These are phyloP conservation scores for Antennarius maculatus DNA, from an alignment of 2,797 vertebrate species.

Conservation along the genomic window DNA sequence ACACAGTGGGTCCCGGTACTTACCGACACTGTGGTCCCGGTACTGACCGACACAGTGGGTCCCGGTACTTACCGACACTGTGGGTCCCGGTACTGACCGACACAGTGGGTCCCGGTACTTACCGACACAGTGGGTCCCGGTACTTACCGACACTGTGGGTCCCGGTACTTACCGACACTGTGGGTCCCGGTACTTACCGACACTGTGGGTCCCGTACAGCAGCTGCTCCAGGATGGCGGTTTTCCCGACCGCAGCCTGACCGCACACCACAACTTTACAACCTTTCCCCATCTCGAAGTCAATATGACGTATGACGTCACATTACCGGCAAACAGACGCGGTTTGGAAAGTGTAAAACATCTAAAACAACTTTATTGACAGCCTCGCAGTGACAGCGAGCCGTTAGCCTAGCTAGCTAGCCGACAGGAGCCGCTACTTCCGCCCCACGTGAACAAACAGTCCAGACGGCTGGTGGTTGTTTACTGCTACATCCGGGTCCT, in stretches of 20 bases:
- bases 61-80: conserved; percentile 68
- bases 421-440: not conserved
- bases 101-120: conserved; percentile 37
- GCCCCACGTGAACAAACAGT: not conserved
- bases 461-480: rapidly evolving
- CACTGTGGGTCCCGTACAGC: conserved; percentile 88
- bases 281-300: conserved; percentile 88
- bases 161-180: conserved; percentile 68
- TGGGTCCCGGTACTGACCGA: conserved; percentile 59
- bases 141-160: conserved; percentile 69
- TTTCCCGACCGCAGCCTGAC: conserved; percentile 91
- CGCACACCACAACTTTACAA: conserved; percentile 95
- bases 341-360: too few species aligned
- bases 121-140: conserved; percentile 59
- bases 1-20: conserved; percentile 62
- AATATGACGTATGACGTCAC: not conserved
- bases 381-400: not conserved
- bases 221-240: conserved; percentile 94
- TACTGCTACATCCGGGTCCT: rapidly evolving
- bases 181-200: conserved; percentile 55
- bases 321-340: rapidly evolving
- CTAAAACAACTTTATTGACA: not conserved
- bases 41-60: conserved; percentile 57
- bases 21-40: conserved; percentile 67
- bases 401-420: not conserved